These are phyloP conservation scores for Chironex yamaguchii DNA, from an alignment of 30 jellyfish, hydroid and myxozoan genomes.

Conservation along the genomic window DNA sequence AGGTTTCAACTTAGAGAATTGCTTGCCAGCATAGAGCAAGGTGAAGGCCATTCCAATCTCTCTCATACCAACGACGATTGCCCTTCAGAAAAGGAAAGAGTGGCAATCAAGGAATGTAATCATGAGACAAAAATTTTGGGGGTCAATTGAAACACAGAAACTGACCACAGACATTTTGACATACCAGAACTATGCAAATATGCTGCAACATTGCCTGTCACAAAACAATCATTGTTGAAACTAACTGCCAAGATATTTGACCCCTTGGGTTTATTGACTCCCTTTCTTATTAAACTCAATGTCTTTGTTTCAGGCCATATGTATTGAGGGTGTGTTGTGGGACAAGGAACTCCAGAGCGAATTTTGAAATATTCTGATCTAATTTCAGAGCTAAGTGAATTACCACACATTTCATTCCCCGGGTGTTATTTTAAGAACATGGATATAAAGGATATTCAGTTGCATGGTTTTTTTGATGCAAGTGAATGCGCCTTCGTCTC, in stretches of 20 bases:
- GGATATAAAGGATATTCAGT: no score
- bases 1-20: slow-evolving; percentile 21
- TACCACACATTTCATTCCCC: no score
- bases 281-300: no score
- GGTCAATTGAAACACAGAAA: slow-evolving; percentile 14
- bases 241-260: slow-evolving; percentile 25
- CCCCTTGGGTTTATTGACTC: slow-evolving; percentile 18
- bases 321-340: no score
- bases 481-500: no score
- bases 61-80: not conserved
- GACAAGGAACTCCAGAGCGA: no score
- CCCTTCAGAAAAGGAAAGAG: not conserved
- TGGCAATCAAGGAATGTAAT: not conserved
- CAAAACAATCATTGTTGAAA: slow-evolving; percentile 26
- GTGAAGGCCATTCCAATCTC: not conserved
- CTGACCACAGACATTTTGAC: slow-evolving; percentile 3
- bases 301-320: slow-evolving; percentile 24
- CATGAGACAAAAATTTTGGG: slow-evolving; percentile 4
- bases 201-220: slow-evolving; percentile 20
- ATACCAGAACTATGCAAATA: not conserved
- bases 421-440: no score
- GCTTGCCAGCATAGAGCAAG: slow-evolving; percentile 11
- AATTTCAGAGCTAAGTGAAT: no score
- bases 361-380: not conserved
- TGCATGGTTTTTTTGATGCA: no score